Percentiles rank a stretch among this genome's conserved stretches.
phyloP scores from a whole-genome alignment of 2,888 invertebrate genomes.

The Mesorhabditis sp. region DNA sequence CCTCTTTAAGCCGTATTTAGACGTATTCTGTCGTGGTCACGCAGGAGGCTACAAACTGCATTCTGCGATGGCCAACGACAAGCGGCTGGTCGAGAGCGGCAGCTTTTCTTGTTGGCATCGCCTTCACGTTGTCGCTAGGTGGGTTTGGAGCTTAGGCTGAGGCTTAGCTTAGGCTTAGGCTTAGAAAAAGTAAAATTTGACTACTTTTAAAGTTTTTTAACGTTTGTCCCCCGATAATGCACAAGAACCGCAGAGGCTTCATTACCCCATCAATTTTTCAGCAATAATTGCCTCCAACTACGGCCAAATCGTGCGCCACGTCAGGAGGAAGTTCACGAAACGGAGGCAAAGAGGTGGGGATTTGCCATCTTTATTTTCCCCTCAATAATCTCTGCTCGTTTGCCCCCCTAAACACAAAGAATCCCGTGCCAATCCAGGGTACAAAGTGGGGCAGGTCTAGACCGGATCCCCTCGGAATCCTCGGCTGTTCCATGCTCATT shows the following conservation, averaged over 20 bases:
- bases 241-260: background rate
- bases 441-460: no score
- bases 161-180: no score
- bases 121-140: slow-evolving; percentile 33
- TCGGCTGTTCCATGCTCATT: no score
- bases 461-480: no score
- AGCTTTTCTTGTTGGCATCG: slow-evolving; percentile 41
- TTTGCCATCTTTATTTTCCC: slow-evolving; percentile 1
- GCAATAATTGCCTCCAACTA: slow-evolving; percentile 36
- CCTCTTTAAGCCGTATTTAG: slow-evolving; percentile 15
- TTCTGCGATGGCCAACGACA: slow-evolving; percentile 25
- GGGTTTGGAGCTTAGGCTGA: no score
- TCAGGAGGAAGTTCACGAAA: slow-evolving; percentile 52
- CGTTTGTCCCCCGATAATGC: no score
- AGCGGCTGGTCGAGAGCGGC: slow-evolving; percentile 28
- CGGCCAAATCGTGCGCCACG: slow-evolving; percentile 52
- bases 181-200: no score
- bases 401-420: no score
- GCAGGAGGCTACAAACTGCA: slow-evolving; percentile 40
- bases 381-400: no score
- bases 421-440: no score
- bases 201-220: no score
- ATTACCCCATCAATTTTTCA: background rate
- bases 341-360: slow-evolving; percentile 46
- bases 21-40: slow-evolving; percentile 32